Percentiles rank a stretch among this genome's conserved stretches.
phyloP scores from a whole-genome alignment of 1,140 invertebrate genomes.

The Lucilia sericata region DNA sequence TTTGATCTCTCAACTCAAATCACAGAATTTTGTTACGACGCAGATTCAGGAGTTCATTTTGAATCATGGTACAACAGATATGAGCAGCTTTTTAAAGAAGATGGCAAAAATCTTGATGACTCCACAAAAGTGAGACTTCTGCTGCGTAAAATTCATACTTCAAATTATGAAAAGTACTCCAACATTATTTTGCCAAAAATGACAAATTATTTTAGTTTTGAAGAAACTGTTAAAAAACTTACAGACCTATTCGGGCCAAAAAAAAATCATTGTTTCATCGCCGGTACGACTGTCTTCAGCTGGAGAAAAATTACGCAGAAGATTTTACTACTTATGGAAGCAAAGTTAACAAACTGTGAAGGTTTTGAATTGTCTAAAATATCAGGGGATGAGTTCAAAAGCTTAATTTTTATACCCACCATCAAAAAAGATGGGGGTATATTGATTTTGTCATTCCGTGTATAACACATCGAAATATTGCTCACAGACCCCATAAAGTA shows the following conservation, averaged over 20 bases:
- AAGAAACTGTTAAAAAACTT: background rate
- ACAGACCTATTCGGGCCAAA: background rate
- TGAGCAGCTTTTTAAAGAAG: too few species aligned
- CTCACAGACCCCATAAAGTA: too few species aligned
- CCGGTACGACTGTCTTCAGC: background rate
- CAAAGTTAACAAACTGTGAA: background rate
- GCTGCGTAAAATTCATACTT: background rate
- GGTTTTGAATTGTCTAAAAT: background rate
- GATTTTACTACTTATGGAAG: background rate
- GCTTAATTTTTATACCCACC: too few species aligned
- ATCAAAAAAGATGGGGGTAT: too few species aligned
- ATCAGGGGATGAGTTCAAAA: background rate
- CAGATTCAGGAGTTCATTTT: too few species aligned
- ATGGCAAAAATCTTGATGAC: background rate
- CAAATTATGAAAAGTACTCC: background rate
- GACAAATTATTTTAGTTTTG: background rate
- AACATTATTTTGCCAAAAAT: background rate
- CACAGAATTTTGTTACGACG: too few species aligned
- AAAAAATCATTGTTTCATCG: background rate
- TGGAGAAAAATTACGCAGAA: background rate
- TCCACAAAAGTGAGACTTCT: background rate
- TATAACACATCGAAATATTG: too few species aligned
- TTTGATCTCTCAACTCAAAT: too few species aligned
- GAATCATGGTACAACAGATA: too few species aligned
- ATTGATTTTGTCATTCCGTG: too few species aligned